Evolutionary conservation across 2,797 vertebrate genomes (phyloP).

Genomic region (Hydrocynus forskahlii): DNA sequence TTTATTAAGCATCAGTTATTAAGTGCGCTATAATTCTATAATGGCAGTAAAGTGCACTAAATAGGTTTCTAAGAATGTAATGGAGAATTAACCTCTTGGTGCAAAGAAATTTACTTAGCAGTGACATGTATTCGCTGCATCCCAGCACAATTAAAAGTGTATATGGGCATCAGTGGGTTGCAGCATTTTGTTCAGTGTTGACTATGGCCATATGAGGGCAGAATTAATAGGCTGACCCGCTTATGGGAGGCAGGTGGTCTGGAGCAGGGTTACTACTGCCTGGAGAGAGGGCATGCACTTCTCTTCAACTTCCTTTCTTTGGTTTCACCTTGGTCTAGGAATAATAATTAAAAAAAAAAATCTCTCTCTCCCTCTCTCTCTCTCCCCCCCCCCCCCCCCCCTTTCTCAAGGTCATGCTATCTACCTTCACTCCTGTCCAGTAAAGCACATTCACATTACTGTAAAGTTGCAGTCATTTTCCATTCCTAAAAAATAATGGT

Average conservation of each 20-base stretch:
- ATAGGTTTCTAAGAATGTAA: not conserved
- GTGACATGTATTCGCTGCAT: not conserved
- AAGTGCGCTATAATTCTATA: not conserved
- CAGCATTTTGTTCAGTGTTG: constrained; percentile 8
- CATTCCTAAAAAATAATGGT: too few relatives aligned
- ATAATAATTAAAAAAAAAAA: too few relatives aligned
- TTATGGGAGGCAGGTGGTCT: constrained; percentile 75
- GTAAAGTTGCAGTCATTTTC: too few relatives aligned
- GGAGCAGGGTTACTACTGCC: constrained; percentile 68
- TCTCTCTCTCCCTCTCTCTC: constrained; percentile 45
- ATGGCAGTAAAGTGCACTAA: too few relatives aligned
- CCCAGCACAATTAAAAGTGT: constrained; percentile 8
- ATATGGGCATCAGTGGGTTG: constrained; percentile 43
- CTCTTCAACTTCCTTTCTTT: constrained; percentile 47
- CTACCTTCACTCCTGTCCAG: constrained; percentile 59
- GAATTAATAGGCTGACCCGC: constrained; percentile 77
- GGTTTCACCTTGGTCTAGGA: constrained; percentile 51
- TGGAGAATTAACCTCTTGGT: not conserved
- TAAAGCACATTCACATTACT: too few relatives aligned
- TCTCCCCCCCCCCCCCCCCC: not conserved
- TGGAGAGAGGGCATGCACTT: constrained; percentile 67
- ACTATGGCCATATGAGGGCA: constrained; percentile 69
- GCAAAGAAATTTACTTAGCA: not conserved
- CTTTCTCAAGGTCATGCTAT: constrained; percentile 64
- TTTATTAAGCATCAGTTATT: not conserved